Percentiles rank a stretch among this genome's conserved stretches.
Evolutionary conservation across 2,888 invertebrate species (phyloP).

Genomic region (Epicampocera succincta): DNA sequence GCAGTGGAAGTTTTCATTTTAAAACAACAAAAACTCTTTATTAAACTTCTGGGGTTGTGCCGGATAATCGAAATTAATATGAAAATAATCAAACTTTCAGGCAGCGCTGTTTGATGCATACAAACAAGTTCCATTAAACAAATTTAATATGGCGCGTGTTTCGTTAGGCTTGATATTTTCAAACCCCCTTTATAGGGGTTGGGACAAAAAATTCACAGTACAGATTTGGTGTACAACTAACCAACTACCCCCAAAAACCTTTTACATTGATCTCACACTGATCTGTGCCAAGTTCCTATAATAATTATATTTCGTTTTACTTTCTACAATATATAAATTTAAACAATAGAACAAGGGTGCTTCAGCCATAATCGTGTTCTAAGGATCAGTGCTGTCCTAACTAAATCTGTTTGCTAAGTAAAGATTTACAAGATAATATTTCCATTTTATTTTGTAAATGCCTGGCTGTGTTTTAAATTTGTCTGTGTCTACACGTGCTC

Average conservation of each 20-base stretch:
- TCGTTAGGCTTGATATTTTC: not conserved
- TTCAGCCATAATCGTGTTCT: not conserved
- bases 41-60: slow-evolving; percentile 50
- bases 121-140: not conserved
- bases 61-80: slow-evolving; percentile 49
- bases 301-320: not conserved
- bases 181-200: slow-evolving; percentile 9
- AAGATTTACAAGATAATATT: no score
- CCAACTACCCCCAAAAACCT: not conserved
- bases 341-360: not conserved
- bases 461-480: no score
- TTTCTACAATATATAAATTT: not conserved
- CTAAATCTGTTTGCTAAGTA: not conserved
- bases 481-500: no score
- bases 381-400: not conserved
- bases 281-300: not conserved
- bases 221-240: not conserved
- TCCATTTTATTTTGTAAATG: no score
- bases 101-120: not conserved
- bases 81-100: slow-evolving; percentile 12
- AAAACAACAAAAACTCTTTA: slow-evolving; percentile 13
- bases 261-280: not conserved
- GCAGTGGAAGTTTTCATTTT: slow-evolving; percentile 19
- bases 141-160: slow-evolving; percentile 1
- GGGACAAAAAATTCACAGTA: not conserved